Evolutionary conservation across 2,113 vertebrate genomes (phyloP), one percentile per base, ranked within the genome.

Genomic region (Eupsittula cactorum): DNA sequence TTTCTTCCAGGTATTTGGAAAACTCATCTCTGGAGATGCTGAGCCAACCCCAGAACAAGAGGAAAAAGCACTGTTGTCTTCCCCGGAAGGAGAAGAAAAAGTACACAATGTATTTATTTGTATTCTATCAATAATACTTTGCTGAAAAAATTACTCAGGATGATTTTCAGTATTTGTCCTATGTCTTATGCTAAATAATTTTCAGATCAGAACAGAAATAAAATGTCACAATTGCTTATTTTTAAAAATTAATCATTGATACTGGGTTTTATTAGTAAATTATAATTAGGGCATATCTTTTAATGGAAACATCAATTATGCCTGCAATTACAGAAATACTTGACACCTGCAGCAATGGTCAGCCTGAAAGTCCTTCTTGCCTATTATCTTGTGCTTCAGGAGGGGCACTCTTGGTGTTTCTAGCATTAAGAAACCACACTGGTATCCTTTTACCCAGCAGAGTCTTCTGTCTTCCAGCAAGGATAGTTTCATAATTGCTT

Each of bases 11-110:
- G 99, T 99, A 8, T 99, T 99, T 98, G 99, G 99, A 88, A 99
- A 99, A 96, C 98, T 99, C 50, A 99, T 99, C 86, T 99, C 99
- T 4, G 99, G 99, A 84, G 99, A 99, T 97, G 99, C 99, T 70
- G 99, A 99, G 75, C 99, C 99, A 17, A 99, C 99, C 31, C 99
- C 99, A 78, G 99, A 99, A 76, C 99, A 99, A 97, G 99, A 99
- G 96, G 99, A 99, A 96, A 99, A 99, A 94, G 99, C 99, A 44
- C 96, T 99, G 31, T 95, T 99, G 46, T 99, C 99, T 62, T 99
- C 99, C 67, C 99, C 99, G 46, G 99, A 99, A 97, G 99, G 99
- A 98, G 99, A 99, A 97, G 99, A 99, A 98, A 99, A 99, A 99
- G 99, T 99, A 98, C 97, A 98, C 98, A 98, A 98, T 98, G 98